Conservation (phyloP, 2,888 invertebrate genomes). For the Apodemia mormo region DNA sequence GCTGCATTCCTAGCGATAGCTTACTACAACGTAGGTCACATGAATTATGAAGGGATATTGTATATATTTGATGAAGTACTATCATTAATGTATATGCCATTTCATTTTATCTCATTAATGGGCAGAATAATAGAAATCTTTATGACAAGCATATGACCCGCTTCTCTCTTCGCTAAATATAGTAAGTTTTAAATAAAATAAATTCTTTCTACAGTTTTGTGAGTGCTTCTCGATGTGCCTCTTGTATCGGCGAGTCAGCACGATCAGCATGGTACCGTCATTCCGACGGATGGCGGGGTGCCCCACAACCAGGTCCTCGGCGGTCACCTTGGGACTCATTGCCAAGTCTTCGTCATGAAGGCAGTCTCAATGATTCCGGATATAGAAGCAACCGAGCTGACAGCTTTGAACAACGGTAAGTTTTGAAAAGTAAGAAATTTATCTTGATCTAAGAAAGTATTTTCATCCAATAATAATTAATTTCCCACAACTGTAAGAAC, state of each 20-base stretch:
- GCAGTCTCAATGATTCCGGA: conserved; percentile 92
- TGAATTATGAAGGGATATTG: too few relatives aligned
- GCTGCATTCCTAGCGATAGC: too few relatives aligned
- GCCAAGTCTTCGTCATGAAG: conserved; percentile 91
- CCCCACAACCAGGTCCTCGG: conserved; percentile 82
- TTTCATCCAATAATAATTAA: neutral
- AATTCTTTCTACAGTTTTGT: conserved; percentile 62
- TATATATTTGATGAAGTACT: too few relatives aligned
- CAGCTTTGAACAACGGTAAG: conserved; percentile 92
- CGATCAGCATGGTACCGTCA: conserved; percentile 95
- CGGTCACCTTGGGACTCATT: conserved; percentile 94
- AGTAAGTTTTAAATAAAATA: conserved; percentile 7
- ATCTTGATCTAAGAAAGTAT: neutral
- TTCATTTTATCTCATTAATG: too few relatives aligned
- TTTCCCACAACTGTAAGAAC: neutral
- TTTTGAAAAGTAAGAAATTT: neutral
- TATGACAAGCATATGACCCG: too few relatives aligned
- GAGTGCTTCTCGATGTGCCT: conserved; percentile 88
- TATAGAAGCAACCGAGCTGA: conserved; percentile 93
- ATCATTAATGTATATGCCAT: too few relatives aligned
- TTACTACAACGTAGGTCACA: too few relatives aligned
- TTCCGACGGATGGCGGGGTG: conserved; percentile 91
- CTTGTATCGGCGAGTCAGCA: conserved; percentile 94
- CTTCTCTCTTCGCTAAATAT: neutral
- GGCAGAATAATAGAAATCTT: too few relatives aligned